Evolutionary conservation across 2,888 invertebrate genomes (phyloP).

Genomic region (Epistrophella euchroma): DNA sequence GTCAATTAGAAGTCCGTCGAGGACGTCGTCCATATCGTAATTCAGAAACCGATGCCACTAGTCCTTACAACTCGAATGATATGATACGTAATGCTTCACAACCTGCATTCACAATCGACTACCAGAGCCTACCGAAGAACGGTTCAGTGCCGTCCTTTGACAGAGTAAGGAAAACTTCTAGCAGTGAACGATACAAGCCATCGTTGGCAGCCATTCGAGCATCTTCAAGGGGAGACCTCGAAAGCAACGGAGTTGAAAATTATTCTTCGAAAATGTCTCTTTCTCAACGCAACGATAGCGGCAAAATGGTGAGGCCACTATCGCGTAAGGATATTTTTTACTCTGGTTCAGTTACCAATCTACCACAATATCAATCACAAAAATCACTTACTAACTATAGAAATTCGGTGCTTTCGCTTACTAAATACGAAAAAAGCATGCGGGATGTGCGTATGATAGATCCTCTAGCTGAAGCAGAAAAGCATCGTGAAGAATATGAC

Average conservation of each 20-base stretch:
- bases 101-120: conserved; percentile 89
- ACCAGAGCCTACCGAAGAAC: conserved; percentile 89
- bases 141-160: conserved; percentile 96
- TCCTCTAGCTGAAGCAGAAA: conserved; percentile 84
- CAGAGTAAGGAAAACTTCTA: conserved; percentile 92
- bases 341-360: conserved; percentile 96
- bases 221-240: conserved; percentile 88
- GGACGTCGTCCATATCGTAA: conserved; percentile 80
- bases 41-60: conserved; percentile 81
- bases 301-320: conserved; percentile 92
- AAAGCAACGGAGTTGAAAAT: conserved; percentile 90
- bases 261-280: conserved; percentile 89
- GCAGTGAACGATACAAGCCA: conserved; percentile 93
- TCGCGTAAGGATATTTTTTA: conserved; percentile 99
- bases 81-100: conserved; percentile 94
- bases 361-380: conserved; percentile 96
- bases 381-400: conserved; percentile 95
- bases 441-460: conserved; percentile 86
- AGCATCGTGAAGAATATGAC: conserved; percentile 87
- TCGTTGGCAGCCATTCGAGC: conserved; percentile 92
- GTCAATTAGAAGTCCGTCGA: conserved; percentile 77
- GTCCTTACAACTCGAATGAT: conserved; percentile 83
- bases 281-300: conserved; percentile 83
- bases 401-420: conserved; percentile 95
- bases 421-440: conserved; percentile 88